Percentiles rank a stretch among this genome's conserved stretches.
Evolutionary conservation across 1,140 invertebrate species (phyloP).

Genomic region (Lerema accius): DNA sequence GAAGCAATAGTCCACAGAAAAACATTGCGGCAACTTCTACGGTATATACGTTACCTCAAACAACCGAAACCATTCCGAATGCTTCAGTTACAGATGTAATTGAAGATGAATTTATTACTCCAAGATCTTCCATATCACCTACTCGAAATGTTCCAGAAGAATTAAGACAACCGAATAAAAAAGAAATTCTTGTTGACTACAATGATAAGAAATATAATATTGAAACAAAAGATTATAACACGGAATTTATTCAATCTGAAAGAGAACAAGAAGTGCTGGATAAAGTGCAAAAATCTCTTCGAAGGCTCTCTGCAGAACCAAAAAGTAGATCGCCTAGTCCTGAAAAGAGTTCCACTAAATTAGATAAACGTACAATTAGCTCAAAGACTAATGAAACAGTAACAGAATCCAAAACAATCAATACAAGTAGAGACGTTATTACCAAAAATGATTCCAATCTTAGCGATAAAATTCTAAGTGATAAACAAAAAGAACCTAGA

Average conservation of each 20-base stretch:
- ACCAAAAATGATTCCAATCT: constrained; percentile 33
- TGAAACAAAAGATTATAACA: constrained; percentile 36
- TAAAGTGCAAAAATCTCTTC: constrained; percentile 62
- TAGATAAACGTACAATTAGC: constrained; percentile 31
- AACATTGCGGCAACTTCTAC: constrained; percentile 2
- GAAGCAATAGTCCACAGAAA: constrained; percentile 20
- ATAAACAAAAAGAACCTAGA: constrained; percentile 54
- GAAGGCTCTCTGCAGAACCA: constrained; percentile 63
- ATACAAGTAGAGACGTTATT: constrained; percentile 7
- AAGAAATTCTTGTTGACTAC: background rate
- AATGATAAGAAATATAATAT: background rate
- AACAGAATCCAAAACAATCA: constrained; percentile 32
- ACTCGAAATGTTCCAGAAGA: constrained; percentile 30
- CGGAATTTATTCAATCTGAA: constrained; percentile 56
- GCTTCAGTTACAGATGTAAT: constrained; percentile 13
- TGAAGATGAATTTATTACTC: constrained; percentile 21
- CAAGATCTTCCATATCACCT: constrained; percentile 33
- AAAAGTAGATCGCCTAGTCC: constrained; percentile 45
- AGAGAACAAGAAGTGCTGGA: constrained; percentile 66
- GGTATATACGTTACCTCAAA: constrained; percentile 24
- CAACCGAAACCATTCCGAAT: constrained; percentile 12
- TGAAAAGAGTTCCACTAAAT: constrained; percentile 18
- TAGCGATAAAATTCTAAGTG: constrained; percentile 40
- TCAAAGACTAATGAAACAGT: constrained; percentile 43
- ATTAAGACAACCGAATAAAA: background rate